Percentiles rank a stretch among this genome's conserved stretches.
Conservation (phyloP, 2,113 vertebrate genomes). For the Indri indri region DNA sequence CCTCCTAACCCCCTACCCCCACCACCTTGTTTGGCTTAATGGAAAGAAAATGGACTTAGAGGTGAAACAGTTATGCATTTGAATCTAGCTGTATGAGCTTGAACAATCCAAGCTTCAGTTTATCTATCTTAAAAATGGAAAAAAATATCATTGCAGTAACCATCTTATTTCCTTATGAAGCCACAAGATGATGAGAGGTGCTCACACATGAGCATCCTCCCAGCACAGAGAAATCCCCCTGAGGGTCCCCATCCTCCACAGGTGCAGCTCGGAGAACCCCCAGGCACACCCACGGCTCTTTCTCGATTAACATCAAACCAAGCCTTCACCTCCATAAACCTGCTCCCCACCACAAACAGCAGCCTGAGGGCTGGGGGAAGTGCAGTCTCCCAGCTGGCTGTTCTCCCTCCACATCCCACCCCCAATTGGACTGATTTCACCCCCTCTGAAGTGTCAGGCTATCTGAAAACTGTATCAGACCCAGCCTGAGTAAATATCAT, state of each 20-base stretch:
- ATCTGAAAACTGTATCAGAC: neutral
- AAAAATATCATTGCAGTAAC: neutral
- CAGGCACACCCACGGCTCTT: neutral
- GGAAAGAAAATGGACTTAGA: neutral
- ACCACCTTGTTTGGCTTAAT: neutral
- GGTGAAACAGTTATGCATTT: neutral
- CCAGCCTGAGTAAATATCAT: neutral
- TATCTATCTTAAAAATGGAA: neutral
- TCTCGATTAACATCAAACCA: too few species aligned
- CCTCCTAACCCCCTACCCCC: neutral
- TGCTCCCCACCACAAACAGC: accelerated
- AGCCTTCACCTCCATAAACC: neutral
- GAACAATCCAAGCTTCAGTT: neutral
- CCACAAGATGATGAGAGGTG: neutral
- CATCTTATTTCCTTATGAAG: neutral
- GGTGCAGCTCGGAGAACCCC: neutral
- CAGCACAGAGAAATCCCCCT: neutral
- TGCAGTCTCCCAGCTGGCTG: neutral
- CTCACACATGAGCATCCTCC: neutral
- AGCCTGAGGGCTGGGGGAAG: neutral
- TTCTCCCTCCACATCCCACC: neutral
- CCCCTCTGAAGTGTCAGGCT: neutral
- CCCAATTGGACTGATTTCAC: neutral
- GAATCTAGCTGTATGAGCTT: neutral
- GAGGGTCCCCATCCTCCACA: neutral